Evolutionary conservation across 2,888 invertebrate genomes (phyloP).

Genomic region (Plebejus melissa): DNA sequence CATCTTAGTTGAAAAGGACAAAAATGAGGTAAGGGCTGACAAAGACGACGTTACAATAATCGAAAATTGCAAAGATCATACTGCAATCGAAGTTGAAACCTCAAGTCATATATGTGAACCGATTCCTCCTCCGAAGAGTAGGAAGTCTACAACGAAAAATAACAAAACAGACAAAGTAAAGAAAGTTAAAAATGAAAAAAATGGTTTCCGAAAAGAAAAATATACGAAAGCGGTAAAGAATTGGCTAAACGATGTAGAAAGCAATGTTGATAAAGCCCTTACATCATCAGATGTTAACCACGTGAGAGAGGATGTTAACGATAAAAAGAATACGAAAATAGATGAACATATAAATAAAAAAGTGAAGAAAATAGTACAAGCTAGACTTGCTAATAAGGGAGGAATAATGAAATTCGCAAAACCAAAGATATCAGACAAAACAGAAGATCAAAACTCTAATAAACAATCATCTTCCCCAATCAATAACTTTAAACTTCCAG

Average conservation of each 20-base stretch:
- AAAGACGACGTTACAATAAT: background rate
- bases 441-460: constrained; percentile 25
- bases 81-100: background rate
- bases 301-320: constrained; percentile 19
- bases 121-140: background rate
- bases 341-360: constrained; percentile 28
- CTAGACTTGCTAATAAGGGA: constrained; percentile 58
- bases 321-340: constrained; percentile 29
- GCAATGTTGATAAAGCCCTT: background rate
- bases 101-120: background rate
- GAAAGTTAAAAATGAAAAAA: constrained; percentile 41
- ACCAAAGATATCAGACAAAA: constrained; percentile 41
- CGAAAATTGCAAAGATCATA: background rate
- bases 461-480: background rate
- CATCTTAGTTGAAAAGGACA: background rate
- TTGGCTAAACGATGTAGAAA: constrained; percentile 53
- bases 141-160: constrained; percentile 26
- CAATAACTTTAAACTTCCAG: background rate
- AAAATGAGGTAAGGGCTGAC: background rate
- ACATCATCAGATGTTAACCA: background rate
- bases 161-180: constrained; percentile 38
- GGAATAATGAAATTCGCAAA: constrained; percentile 64
- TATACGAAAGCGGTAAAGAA: constrained; percentile 56
- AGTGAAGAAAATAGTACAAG: constrained; percentile 47
- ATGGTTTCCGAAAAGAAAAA: constrained; percentile 48